phyloP scores from a whole-genome alignment of 64 coral and sea anemone species.

The Pocillopora verrucosa region DNA sequence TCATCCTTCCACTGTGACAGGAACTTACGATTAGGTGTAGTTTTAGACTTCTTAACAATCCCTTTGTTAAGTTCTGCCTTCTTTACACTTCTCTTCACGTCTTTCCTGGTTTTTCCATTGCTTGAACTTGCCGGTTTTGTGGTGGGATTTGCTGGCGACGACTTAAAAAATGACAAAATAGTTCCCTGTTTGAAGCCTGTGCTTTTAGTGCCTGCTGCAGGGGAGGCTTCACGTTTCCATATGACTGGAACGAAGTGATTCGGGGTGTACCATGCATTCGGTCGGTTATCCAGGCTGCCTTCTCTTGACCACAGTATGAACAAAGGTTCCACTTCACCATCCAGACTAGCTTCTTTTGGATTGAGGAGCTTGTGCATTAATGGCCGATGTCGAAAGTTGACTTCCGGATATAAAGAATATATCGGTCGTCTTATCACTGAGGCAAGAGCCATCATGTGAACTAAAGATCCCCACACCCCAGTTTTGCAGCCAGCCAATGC shows the following conservation, averaged over 20 bases:
- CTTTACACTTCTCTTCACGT: no score
- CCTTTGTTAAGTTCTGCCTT: no score
- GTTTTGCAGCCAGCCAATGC: neutral
- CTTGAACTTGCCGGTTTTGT: no score
- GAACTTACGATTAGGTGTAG: no score
- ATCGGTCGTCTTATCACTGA: neutral
- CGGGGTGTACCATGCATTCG: conserved; percentile 39
- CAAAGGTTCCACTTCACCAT: neutral
- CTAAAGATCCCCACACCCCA: neutral
- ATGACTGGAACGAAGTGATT: conserved; percentile 38
- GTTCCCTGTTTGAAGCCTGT: no score
- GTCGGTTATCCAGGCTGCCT: conserved; percentile 34
- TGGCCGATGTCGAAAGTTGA: neutral
- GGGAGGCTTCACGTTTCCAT: no score
- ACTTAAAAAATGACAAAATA: no score
- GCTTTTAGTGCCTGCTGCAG: no score
- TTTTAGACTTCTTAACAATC: no score
- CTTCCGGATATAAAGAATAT: neutral
- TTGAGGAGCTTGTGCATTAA: neutral
- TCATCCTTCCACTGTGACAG: no score
- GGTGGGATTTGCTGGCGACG: no score
- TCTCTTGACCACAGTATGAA: conserved; percentile 47
- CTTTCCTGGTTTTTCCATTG: no score
- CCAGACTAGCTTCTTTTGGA: neutral
- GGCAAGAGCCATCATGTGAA: neutral